Evolutionary conservation across 2,113 vertebrate genomes (phyloP).

Genomic region (Sciurus niger): DNA sequence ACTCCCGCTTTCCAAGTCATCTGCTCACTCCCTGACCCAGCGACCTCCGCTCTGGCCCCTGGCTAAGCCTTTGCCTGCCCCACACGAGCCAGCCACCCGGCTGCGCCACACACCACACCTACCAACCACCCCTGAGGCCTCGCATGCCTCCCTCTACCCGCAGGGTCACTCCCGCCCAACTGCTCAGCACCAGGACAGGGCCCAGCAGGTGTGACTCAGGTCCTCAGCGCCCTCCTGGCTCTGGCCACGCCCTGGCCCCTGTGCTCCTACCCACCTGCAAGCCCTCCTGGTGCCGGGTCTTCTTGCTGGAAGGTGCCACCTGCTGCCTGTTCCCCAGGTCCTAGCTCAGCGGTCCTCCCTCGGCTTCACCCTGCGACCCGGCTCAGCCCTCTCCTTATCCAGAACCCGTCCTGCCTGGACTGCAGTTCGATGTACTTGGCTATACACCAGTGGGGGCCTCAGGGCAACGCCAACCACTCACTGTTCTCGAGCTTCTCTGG

Average conservation of each 20-base stretch:
- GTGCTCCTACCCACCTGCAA: not conserved
- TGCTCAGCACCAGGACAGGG: not conserved
- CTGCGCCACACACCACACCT: too few relatives aligned
- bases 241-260: fast-evolving
- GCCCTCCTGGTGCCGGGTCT: not conserved
- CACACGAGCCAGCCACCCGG: not conserved
- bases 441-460: fast-evolving
- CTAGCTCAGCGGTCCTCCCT: fast-evolving
- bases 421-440: not conserved
- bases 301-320: not conserved
- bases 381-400: fast-evolving
- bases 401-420: not conserved
- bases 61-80: not conserved
- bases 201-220: not conserved
- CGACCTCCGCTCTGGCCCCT: fast-evolving
- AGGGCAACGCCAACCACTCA: not conserved
- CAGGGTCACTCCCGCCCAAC: not conserved
- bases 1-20: not conserved
- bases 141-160: fast-evolving
- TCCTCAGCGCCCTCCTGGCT: not conserved
- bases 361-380: fast-evolving
- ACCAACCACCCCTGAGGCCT: not conserved
- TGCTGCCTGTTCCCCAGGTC: not conserved
- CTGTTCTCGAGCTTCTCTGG: not conserved
- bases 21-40: not conserved